Evolutionary conservation across 2,797 vertebrate species (phyloP).

Genomic region (Zenarchopterus dispar): DNA sequence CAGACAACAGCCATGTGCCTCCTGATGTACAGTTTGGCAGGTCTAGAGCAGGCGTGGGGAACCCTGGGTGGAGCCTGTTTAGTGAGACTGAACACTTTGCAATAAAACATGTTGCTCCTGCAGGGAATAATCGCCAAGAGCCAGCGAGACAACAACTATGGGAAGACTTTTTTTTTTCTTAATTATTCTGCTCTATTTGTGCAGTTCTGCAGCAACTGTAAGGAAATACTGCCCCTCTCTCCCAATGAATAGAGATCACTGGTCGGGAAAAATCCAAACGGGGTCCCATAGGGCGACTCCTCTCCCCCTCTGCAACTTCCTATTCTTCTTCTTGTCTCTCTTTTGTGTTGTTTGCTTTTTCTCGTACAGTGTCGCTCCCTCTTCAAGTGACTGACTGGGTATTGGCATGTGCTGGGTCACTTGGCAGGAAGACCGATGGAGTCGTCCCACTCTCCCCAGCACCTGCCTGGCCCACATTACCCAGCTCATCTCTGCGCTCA

Average conservation of each 20-base stretch:
- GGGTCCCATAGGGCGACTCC: constrained; percentile 21
- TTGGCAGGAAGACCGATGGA: constrained; percentile 61
- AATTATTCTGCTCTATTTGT: constrained; percentile 20
- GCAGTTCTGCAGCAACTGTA: constrained; percentile 19
- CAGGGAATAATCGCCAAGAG: constrained; percentile 44
- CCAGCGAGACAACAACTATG: constrained; percentile 53
- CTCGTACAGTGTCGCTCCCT: constrained; percentile 33
- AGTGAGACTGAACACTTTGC: constrained; percentile 44
- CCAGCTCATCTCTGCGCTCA: constrained; percentile 57
- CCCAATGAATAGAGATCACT: constrained; percentile 17
- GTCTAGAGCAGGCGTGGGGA: constrained; percentile 35
- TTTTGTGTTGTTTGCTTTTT: constrained; percentile 14
- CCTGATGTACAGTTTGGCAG: constrained; percentile 1
- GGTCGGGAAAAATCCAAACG: constrained; percentile 34
- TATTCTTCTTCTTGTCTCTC: constrained; percentile 12
- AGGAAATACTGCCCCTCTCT: constrained; percentile 12
- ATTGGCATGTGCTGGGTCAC: constrained; percentile 57
- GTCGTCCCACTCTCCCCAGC: constrained; percentile 45
- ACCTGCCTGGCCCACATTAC: constrained; percentile 69
- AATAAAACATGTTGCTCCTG: neutral
- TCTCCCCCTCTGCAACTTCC: neutral
- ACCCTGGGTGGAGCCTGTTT: constrained; percentile 24
- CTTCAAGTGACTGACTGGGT: constrained; percentile 32
- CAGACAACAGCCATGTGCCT: neutral
- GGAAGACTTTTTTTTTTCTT: constrained; percentile 20